These are phyloP conservation scores for Brachirus orientalis DNA, from an alignment of 2,113 vertebrate genomes.

Conservation along the genomic window DNA sequence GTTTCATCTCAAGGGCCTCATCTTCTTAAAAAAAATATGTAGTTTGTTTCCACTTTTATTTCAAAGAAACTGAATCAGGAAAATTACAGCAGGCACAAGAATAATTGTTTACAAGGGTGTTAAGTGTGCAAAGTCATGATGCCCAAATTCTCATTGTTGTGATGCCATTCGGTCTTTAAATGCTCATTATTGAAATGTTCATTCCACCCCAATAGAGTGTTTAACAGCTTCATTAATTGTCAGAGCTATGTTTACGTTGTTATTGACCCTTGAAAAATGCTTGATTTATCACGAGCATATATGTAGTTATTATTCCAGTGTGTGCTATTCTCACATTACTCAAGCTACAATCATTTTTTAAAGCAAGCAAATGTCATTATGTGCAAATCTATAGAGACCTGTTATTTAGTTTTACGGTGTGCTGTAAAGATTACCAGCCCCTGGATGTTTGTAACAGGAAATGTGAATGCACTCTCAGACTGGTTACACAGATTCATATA, in stretches of 20 bases:
- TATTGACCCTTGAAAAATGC: conserved; percentile 15
- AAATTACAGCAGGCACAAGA: no score
- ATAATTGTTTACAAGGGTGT: no score
- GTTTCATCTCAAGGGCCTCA: no score
- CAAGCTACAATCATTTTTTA: conserved; percentile 31
- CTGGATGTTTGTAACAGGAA: conserved; percentile 31
- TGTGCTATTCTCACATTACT: conserved; percentile 31
- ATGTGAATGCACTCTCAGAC: conserved; percentile 21
- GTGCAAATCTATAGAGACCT: conserved; percentile 38
- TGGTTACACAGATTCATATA: conserved; percentile 7
- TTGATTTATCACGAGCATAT: conserved; percentile 25
- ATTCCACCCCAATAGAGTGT: no score
- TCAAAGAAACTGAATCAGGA: no score
- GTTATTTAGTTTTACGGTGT: conserved; percentile 33
- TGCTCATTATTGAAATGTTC: no score
- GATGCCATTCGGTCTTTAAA: no score
- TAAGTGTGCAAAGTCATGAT: no score
- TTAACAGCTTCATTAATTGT: background rate
- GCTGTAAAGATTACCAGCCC: conserved; percentile 31
- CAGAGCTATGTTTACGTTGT: conserved; percentile 9
- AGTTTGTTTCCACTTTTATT: no score
- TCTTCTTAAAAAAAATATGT: no score
- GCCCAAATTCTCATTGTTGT: no score
- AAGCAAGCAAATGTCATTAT: conserved; percentile 48
- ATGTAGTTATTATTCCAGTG: conserved; percentile 15